Base-by-base conservation (phyloP, 2,888 invertebrate species). In the Patella ulyssiponensis region DNA sequence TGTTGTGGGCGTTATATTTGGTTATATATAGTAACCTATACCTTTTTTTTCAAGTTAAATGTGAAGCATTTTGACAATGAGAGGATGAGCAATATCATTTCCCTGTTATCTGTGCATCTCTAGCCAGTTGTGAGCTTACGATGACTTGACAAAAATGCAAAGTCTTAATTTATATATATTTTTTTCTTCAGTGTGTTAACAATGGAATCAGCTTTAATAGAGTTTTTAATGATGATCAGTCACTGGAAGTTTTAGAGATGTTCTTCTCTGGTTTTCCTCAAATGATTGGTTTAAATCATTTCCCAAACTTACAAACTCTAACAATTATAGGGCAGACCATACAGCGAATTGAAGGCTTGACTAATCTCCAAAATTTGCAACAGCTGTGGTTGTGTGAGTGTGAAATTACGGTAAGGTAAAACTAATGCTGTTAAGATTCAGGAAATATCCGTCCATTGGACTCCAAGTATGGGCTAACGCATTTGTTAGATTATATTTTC, bases 221-320 rank as follows among this genome's bases (percentile, higher is more conserved):
- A 54, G 73, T 90, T 64, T 77, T 74, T 54, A 78, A 77, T 71
- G 84, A 82, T 23, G 89, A 91, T 52, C 82, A 79, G 52, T 83
- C 83, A 52, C 85, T 88, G 52, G 78, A 84, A n/a, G 75, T 83
- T 14, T 75, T 92, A 77, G 91, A 92, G 81, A 89, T 91, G 86
- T 92, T 92, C 81, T 92, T 92, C 83, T 89, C 90, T 52, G 91
- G 91, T 2, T 90, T 86, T 81, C 89, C 91, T 4, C 83, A 86
- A 70, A 87, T 92, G 52, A 80, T 87, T 44, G 89, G 90, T 44
- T 83, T 92, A 76, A 81, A 88, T 54, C 80, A 86, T 74, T 92
- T 92, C 82, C 91, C 91, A 14, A 89, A 90, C 78, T 83, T 92
- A 56, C 85, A 85, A 44, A 86, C 86, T 12, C 85, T 90, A 23